Percentiles rank a stretch among this genome's conserved stretches.
These are phyloP conservation scores for Dryobota labecula DNA, from an alignment of 2,888 invertebrate genomes.

Conservation along the genomic window DNA sequence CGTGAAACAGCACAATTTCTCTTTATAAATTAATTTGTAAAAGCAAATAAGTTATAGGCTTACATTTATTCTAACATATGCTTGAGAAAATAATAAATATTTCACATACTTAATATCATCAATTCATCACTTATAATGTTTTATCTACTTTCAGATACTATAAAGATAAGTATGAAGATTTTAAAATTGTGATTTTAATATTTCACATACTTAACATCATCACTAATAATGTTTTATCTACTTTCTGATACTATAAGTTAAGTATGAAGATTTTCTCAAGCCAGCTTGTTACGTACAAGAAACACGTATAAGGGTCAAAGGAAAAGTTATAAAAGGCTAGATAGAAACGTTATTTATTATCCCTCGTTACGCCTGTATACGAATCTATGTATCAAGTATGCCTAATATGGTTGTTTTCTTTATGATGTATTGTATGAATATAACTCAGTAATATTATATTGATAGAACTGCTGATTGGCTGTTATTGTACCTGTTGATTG, in stretches of 20 bases:
- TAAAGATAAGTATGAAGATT: conserved; percentile 14
- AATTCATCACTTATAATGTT: not conserved
- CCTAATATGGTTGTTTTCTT: not conserved
- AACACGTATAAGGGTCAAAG: conserved; percentile 46
- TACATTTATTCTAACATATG: not conserved
- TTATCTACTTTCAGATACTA: not conserved
- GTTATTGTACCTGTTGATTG: too few relatives aligned
- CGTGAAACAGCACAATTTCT: not conserved
- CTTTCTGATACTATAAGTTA: not conserved
- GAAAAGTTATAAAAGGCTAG: conserved; percentile 39
- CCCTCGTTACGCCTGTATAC: not conserved
- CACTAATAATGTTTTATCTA: not conserved
- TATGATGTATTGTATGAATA: not conserved
- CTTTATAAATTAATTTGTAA: not conserved
- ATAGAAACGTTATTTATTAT: conserved; percentile 33
- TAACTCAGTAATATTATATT: too few relatives aligned
- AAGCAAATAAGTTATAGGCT: not conserved
- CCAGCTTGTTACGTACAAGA: conserved; percentile 25
- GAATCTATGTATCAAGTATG: not conserved
- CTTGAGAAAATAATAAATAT: not conserved
- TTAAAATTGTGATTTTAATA: too few relatives aligned
- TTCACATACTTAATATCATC: not conserved
- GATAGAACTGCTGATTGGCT: rapidly evolving
- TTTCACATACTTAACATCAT: not conserved
- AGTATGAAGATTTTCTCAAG: conserved; percentile 25